These are phyloP conservation scores for Pecten maximus DNA, from an alignment of 2,888 invertebrate genomes.

Conservation along the genomic window DNA sequence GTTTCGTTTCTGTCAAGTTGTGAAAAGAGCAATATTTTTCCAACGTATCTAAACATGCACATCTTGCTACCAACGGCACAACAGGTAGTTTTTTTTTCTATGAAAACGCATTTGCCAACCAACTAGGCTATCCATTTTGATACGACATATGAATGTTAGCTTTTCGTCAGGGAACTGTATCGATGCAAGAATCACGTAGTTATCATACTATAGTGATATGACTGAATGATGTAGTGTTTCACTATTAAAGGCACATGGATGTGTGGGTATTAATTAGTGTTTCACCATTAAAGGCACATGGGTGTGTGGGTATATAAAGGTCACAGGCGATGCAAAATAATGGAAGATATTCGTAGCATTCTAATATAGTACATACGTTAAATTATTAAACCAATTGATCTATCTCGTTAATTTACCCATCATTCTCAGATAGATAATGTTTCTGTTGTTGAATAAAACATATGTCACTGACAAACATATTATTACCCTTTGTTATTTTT, in stretches of 20 bases:
- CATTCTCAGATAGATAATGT: not conserved
- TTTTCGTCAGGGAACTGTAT: too few species aligned
- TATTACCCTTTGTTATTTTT: not conserved
- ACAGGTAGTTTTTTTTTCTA: too few species aligned
- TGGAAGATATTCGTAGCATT: not conserved
- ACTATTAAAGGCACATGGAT: not conserved
- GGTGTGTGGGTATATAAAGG: not conserved
- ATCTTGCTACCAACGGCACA: too few species aligned
- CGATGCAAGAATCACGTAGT: too few species aligned
- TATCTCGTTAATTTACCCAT: not conserved
- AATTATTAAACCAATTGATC: not conserved
- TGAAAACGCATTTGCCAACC: too few species aligned
- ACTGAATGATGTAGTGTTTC: too few species aligned
- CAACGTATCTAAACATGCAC: too few species aligned
- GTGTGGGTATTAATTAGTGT: too few species aligned
- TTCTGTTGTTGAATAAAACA: conserved; percentile 26
- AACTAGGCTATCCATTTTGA: too few species aligned
- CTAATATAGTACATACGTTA: not conserved
- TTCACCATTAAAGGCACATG: not conserved
- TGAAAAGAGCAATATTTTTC: not conserved
- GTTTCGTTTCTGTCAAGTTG: not conserved
- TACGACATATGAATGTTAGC: too few species aligned
- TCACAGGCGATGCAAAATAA: not conserved
- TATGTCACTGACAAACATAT: not conserved
- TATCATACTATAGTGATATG: too few species aligned